These are phyloP conservation scores for Butorides virescens DNA, from an alignment of 2,113 vertebrate genomes.

Conservation along the genomic window DNA sequence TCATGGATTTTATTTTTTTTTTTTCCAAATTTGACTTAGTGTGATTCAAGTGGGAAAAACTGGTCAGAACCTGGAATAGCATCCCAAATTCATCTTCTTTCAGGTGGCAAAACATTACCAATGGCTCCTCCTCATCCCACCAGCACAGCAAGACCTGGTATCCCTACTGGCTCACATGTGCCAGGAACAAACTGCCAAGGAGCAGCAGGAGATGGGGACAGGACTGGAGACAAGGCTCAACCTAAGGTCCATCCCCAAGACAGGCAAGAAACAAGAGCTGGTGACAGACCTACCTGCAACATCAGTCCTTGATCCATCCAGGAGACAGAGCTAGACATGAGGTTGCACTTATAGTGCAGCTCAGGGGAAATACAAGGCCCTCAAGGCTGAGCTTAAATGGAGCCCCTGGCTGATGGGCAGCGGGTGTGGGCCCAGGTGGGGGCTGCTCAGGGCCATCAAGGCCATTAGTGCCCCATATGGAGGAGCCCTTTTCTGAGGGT, in stretches of 20 bases:
- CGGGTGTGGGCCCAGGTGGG: background rate
- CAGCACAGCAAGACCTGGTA: background rate
- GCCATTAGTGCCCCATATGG: background rate
- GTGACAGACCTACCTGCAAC: background rate
- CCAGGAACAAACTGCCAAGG: background rate
- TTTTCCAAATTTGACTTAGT: background rate
- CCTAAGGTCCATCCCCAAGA: background rate
- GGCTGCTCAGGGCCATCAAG: background rate
- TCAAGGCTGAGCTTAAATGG: background rate
- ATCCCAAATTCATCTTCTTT: background rate
- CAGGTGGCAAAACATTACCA: background rate
- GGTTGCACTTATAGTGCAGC: rapidly evolving
- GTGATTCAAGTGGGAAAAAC: background rate
- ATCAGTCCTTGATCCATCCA: background rate
- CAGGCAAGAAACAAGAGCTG: background rate
- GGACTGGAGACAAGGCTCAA: background rate
- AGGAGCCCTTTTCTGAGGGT: background rate
- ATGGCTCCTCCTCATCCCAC: background rate
- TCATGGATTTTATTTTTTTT: background rate
- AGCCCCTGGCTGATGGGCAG: rapidly evolving
- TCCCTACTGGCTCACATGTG: rapidly evolving
- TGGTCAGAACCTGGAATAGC: background rate
- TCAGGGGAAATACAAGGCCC: rapidly evolving
- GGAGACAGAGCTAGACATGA: rapidly evolving
- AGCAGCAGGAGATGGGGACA: background rate